Evolutionary conservation across 2,888 invertebrate genomes (phyloP).

Genomic region (Gortyna flavago): DNA sequence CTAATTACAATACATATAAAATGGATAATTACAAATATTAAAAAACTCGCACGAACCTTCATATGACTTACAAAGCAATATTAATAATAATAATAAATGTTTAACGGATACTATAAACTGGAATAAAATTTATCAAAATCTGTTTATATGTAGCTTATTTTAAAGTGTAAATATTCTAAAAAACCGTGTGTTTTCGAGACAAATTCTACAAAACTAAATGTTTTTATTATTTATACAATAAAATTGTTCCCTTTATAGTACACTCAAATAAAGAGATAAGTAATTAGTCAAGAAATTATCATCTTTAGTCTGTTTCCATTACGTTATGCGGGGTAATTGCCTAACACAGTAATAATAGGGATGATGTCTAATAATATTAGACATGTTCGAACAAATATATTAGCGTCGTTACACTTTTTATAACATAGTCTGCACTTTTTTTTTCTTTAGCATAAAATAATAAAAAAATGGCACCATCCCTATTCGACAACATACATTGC

Average conservation of each 20-base stretch:
- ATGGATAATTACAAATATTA: neutral
- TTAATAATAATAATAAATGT: neutral
- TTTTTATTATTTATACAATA: constrained; percentile 41
- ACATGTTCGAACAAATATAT: no score
- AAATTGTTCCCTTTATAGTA: constrained; percentile 55
- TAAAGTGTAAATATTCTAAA: constrained; percentile 56
- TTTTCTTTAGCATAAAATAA: no score
- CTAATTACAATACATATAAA: neutral
- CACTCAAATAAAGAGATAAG: neutral
- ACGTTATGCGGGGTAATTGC: no score
- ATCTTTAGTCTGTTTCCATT: no score
- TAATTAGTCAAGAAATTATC: neutral
- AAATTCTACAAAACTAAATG: constrained; percentile 33
- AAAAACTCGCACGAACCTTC: constrained; percentile 47
- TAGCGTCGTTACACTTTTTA: no score
- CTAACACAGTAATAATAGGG: no score
- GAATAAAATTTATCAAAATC: constrained; percentile 60
- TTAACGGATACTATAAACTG: constrained; percentile 16
- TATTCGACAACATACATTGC: no score
- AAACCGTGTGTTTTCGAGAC: constrained; percentile 38
- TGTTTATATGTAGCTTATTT: constrained; percentile 30
- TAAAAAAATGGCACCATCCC: no score
- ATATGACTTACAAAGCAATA: constrained; percentile 10
- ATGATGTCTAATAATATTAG: no score
- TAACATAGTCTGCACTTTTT: no score